Evolutionary conservation across 2,113 vertebrate genomes (phyloP), one percentile per base, ranked within the genome.

Genomic region (Pteronura brasiliensis): DNA sequence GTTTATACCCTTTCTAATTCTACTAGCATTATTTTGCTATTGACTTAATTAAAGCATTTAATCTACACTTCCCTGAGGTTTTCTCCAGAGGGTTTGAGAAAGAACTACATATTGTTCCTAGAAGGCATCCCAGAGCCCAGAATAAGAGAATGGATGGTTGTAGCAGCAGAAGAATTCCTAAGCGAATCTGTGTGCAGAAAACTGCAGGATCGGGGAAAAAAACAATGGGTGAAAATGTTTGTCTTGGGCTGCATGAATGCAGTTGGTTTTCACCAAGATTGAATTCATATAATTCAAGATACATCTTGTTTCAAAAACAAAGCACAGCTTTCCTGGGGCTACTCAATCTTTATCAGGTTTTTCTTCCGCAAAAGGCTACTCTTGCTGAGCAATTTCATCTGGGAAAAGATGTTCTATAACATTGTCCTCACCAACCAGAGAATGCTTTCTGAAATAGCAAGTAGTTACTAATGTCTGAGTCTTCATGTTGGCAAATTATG

Each of bases 321-420:
- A 97, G 80, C 76, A 79, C 57, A 92, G n/a, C 61, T 89, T 97
- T 92, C 87, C 90, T 93, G 63, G 9, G 79, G 57, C 69, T 52
- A n/a, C 71, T 97, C 39, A 57, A 44, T 84, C 89, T 96, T 85
- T 63, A 72, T 89, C 21, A 96, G 72, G 69, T 87, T 81, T 94
- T 95, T 69, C 79, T 93, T 89, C 47, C 5, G 13, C 10, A 67
- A 72, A 93, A 95, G 67, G 4, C 18, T 57, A 42, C 25, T 77
- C 85, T 96, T 96, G 74, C 31, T 83, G 88, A 86, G 63, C 34
- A 89, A 71, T 8, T 90, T 83, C 31, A 69, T 71, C 87, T 91
- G 74, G 91, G 83, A 95, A 93, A 96, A 90, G 72, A 84, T 96
- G 61, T 91, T 86, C 92, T 79, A 27, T 10, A 93, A 80, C 55